These are phyloP conservation scores for Leptopilina boulardi DNA, from an alignment of 1,140 invertebrate genomes.

Conservation along the genomic window DNA sequence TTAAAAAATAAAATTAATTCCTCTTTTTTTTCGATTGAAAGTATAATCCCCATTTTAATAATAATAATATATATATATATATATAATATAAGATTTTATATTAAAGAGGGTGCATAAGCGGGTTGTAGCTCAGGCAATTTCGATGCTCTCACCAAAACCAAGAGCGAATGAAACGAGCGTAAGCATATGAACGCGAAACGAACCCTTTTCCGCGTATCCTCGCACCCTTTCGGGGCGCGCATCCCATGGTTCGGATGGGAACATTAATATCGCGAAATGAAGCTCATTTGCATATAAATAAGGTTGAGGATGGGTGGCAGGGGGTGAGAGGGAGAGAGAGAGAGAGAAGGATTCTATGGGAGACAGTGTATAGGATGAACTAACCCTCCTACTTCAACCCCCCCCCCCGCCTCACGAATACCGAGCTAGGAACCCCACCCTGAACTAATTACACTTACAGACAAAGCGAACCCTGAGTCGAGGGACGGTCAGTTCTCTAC, in stretches of 20 bases:
- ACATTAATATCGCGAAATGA: constrained; percentile 92
- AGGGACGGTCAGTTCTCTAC: constrained; percentile 63
- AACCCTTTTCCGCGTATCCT: constrained; percentile 73
- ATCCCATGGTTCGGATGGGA: constrained; percentile 78
- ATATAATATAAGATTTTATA: neutral
- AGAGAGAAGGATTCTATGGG: constrained; percentile 57
- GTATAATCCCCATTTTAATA: too few relatives aligned
- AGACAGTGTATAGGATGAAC: constrained; percentile 66
- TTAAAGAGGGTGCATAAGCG: neutral
- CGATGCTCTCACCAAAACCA: constrained; percentile 44
- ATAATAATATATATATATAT: neutral
- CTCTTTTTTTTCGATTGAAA: too few relatives aligned
- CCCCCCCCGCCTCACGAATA: constrained; percentile 57
- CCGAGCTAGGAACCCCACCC: constrained; percentile 68
- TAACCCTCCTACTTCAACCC: constrained; percentile 62
- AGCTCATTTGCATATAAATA: constrained; percentile 93
- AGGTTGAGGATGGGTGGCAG: constrained; percentile 77
- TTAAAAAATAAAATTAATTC: too few relatives aligned
- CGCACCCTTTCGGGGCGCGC: constrained; percentile 71
- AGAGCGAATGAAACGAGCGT: constrained; percentile 63
- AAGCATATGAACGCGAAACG: constrained; percentile 69
- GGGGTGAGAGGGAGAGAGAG: constrained; percentile 55
- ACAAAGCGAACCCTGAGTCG: constrained; percentile 66
- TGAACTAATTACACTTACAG: constrained; percentile 76
- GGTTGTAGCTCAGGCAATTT: constrained; percentile 46